Conservation (phyloP, 2,888 invertebrate genomes). For the Dolichomitus sp. region DNA sequence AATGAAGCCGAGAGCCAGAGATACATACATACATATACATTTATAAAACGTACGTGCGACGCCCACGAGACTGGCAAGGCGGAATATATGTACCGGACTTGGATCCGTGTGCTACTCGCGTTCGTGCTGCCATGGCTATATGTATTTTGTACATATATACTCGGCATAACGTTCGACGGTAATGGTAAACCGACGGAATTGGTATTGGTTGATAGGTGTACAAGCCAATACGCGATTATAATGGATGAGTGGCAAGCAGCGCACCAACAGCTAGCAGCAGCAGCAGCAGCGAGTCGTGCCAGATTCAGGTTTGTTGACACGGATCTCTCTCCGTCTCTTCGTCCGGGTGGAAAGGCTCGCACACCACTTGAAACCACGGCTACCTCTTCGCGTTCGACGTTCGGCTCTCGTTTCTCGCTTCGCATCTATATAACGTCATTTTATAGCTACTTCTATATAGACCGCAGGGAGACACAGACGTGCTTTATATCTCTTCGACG, state of each 20-base stretch:
- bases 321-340: conserved; percentile 75
- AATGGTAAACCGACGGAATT: conserved; percentile 56
- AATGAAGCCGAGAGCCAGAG: background rate
- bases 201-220: conserved; percentile 70
- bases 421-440: background rate
- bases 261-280: conserved; percentile 48
- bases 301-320: conserved; percentile 81
- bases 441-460: background rate
- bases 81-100: conserved; percentile 63
- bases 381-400: conserved; percentile 44
- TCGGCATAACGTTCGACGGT: conserved; percentile 6
- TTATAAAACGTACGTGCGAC: conserved; percentile 52
- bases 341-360: conserved; percentile 74
- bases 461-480: background rate
- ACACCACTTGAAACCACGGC: conserved; percentile 30
- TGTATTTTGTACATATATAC: conserved; percentile 14
- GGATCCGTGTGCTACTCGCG: conserved; percentile 67
- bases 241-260: conserved; percentile 72
- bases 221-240: conserved; percentile 72
- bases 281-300: conserved; percentile 72
- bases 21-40: conserved; percentile 13
- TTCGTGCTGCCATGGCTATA: conserved; percentile 54
- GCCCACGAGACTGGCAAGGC: conserved; percentile 66
- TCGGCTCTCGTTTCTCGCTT: conserved; percentile 24
- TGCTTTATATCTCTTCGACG: conserved; percentile 24